Percentiles rank a stretch among this genome's conserved stretches.
These are phyloP conservation scores for Mya arenaria DNA, from an alignment of 1,140 invertebrate genomes.

Conservation along the genomic window DNA sequence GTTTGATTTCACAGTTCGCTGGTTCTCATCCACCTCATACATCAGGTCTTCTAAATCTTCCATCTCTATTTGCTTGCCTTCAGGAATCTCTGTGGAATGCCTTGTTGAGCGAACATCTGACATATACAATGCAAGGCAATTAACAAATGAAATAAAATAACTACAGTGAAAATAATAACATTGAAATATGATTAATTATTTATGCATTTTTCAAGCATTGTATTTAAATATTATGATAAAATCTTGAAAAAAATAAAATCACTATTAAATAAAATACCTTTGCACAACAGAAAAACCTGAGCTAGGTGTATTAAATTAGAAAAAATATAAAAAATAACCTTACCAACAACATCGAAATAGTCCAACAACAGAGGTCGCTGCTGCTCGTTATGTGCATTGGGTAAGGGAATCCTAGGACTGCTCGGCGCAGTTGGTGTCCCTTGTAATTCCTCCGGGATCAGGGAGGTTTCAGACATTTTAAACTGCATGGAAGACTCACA, in stretches of 20 bases:
- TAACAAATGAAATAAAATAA: background rate
- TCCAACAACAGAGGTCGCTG: background rate
- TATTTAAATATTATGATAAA: background rate
- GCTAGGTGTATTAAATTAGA: background rate
- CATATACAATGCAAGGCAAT: background rate
- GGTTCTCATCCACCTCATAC: constrained; percentile 40
- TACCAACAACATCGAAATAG: constrained; percentile 10
- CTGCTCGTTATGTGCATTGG: background rate
- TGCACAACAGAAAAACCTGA: background rate
- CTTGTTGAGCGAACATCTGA: background rate
- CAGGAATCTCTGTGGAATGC: background rate
- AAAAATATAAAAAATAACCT: background rate
- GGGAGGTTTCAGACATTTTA: constrained; percentile 26
- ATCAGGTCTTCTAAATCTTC: background rate
- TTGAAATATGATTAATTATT: background rate
- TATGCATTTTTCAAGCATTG: background rate
- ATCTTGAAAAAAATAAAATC: background rate
- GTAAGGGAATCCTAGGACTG: background rate
- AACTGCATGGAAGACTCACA: constrained; percentile 30
- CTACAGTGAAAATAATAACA: background rate
- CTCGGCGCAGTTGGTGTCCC: background rate
- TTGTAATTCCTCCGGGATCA: background rate
- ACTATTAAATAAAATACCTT: background rate
- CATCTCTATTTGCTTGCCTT: background rate
- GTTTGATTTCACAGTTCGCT: constrained; percentile 29